These are phyloP conservation scores for Fistularia commersonii DNA, from an alignment of 2,797 vertebrate genomes.

Conservation along the genomic window DNA sequence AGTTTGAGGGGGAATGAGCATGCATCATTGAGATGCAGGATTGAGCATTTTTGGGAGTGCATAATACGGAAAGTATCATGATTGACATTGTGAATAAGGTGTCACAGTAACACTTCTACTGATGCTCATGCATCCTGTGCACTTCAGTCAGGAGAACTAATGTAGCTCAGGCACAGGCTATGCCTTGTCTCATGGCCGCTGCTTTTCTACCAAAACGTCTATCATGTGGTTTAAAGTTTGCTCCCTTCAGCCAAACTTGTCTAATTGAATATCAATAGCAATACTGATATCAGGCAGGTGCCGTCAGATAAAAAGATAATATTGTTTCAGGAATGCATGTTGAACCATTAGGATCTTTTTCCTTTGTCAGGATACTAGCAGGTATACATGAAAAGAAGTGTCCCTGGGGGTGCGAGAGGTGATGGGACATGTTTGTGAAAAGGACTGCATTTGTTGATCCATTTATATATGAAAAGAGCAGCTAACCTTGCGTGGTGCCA, in stretches of 20 bases:
- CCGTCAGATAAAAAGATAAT: too few species aligned
- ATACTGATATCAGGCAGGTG: too few species aligned
- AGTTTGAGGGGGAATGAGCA: neutral
- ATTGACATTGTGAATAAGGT: neutral
- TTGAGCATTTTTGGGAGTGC: conserved; percentile 16
- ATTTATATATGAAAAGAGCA: conserved; percentile 43
- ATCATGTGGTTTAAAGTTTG: too few species aligned
- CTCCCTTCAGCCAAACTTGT: too few species aligned
- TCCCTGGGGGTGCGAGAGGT: conserved; percentile 43
- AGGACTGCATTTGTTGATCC: conserved; percentile 38
- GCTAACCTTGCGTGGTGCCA: conserved; percentile 42
- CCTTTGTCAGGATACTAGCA: too few species aligned
- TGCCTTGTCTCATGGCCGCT: conserved; percentile 37
- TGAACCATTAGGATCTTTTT: too few species aligned
- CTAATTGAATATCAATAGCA: too few species aligned
- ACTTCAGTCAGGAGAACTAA: conserved; percentile 9
- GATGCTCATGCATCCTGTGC: too few species aligned
- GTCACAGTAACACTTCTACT: too few species aligned
- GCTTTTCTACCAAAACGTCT: neutral
- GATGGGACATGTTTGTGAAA: conserved; percentile 57
- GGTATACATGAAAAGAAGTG: too few species aligned
- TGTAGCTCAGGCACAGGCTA: conserved; percentile 31
- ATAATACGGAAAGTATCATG: conserved; percentile 19
- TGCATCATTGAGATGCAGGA: neutral
- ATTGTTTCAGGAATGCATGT: too few species aligned